Base-by-base conservation (phyloP, 2,797 vertebrate species). In the Thamnophis elegans region DNA sequence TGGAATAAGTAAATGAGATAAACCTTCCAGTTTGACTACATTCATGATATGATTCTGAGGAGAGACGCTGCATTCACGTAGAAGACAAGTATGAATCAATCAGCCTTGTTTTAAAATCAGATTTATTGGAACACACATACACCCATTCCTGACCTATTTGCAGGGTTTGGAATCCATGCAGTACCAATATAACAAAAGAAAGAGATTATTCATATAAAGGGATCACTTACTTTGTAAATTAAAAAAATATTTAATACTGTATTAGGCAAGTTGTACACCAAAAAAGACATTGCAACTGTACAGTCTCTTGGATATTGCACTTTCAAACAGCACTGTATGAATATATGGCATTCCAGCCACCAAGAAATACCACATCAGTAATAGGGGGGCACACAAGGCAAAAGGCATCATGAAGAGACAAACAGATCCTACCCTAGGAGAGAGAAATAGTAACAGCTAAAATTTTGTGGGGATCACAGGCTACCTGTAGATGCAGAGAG, bases 71-170 rank as follows among this genome's bases (percentile, higher is more conserved):
- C 55, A 82, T 85, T 32, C 55, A 85, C 13, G 32, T 32, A 88
- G 86, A 89, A 96, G 90, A 90, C 94, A 96, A 95, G 87, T 95
- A 96, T 92, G 94, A 91, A 95, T 93, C 28, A 94, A 92, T 12
- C 94, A 91, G 85, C 18, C 42, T 55, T 97, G 96, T 91, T 96
- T 97, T 97, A 97, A 98, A 98, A 98, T 96, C 96, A 91, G 95
- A 94, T 98, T 98, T 98, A 98, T 97, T 98, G 97, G 96, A 95
- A 96, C 94, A 91, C 94, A 96, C 96, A 94, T 94, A 97, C 96
- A 94, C 95, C 93, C 96, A 95, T 94, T 97, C 96, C 96, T 97
- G 96, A 95, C 94, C 94, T 96, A 0, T 88, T 92, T 89, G 92
- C 95, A 94, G 96, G 96, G 96, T 95, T 94, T 95, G 96, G 97